A percentile compares a stretch with the other conserved stretches of the same genome.
Conservation (phyloP, 1,140 invertebrate species). For the Atta cephalotes region DNA sequence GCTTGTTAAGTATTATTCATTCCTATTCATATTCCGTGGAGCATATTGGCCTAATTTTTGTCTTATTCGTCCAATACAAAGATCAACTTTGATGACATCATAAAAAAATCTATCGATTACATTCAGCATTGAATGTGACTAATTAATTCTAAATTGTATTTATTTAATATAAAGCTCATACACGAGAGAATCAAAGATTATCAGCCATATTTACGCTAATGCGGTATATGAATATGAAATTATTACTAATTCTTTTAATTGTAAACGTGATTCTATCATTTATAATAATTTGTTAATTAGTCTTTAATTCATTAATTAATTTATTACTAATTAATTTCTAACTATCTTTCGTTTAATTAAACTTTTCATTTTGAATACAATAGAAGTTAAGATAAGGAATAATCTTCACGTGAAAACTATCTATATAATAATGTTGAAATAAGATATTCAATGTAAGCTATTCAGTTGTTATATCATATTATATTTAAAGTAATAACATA, state of each 20-base stretch:
- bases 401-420: neutral
- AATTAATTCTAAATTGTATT: neutral
- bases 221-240: neutral
- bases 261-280: neutral
- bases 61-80: neutral
- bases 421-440: neutral
- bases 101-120: neutral
- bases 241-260: neutral
- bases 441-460: neutral
- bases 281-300: conserved; percentile 15
- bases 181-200: neutral
- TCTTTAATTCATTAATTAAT: neutral
- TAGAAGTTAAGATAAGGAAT: neutral
- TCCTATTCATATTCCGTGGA: neutral
- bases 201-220: neutral
- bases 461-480: conserved; percentile 5
- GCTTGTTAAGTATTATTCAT: neutral
- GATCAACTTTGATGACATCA: conserved; percentile 5
- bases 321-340: neutral
- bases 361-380: neutral
- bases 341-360: neutral
- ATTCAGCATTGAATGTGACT: neutral
- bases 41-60: neutral
- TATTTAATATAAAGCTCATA: neutral
- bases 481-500: conserved; percentile 19